phyloP scores from a whole-genome alignment of 2,113 vertebrate genomes.

The Chitala chitala region DNA sequence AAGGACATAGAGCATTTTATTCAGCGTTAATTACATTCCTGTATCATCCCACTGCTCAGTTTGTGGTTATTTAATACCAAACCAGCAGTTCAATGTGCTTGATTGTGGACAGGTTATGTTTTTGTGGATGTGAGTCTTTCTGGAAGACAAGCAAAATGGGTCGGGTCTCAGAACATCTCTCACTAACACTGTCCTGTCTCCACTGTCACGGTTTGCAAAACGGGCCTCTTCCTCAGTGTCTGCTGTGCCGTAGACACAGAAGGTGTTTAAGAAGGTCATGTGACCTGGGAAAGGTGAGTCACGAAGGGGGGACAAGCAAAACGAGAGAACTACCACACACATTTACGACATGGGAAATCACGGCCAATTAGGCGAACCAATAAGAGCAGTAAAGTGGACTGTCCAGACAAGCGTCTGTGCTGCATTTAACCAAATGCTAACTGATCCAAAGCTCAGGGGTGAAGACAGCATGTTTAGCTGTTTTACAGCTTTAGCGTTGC shows the following conservation, averaged over 20 bases:
- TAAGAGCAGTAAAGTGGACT: neutral
- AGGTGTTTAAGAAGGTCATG: too few relatives aligned
- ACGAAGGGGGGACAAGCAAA: too few relatives aligned
- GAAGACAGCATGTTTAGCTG: too few relatives aligned
- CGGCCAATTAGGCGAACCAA: neutral
- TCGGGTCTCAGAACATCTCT: neutral
- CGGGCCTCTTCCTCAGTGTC: neutral
- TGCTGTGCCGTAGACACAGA: too few relatives aligned
- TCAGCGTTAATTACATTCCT: constrained; percentile 34
- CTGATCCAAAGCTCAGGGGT: too few relatives aligned
- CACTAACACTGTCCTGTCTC: neutral
- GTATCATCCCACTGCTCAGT: neutral
- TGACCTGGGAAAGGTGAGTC: too few relatives aligned
- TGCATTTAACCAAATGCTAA: too few relatives aligned
- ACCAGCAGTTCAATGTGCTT: neutral
- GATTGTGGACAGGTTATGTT: neutral
- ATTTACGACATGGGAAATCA: neutral
- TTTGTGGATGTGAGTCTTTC: neutral
- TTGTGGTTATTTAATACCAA: constrained; percentile 7
- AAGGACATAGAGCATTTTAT: constrained; percentile 32
- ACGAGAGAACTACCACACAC: too few relatives aligned
- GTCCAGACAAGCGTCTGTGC: too few relatives aligned
- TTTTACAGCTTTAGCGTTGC: too few relatives aligned
- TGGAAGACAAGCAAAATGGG: neutral
- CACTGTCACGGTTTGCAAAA: neutral